phyloP scores from a whole-genome alignment of 2,797 vertebrate genomes.

The Paramormyrops hopkinsi region DNA sequence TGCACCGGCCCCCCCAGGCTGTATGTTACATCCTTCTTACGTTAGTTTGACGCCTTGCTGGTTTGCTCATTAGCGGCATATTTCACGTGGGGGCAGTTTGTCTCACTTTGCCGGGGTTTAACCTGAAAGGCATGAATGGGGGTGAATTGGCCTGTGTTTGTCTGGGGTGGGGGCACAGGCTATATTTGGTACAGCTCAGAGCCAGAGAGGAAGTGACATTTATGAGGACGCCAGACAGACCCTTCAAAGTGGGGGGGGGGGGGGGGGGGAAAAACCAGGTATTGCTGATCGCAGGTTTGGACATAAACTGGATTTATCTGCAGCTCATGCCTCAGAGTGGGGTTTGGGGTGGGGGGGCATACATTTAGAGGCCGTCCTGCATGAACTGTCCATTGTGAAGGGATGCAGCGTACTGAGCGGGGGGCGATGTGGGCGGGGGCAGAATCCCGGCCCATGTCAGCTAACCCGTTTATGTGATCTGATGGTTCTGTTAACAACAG shows the following conservation, averaged over 20 bases:
- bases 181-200: neutral
- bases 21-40: neutral
- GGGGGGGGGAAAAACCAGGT: neutral
- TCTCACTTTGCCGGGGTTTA: neutral
- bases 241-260: neutral
- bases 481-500: neutral
- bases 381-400: neutral
- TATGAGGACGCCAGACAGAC: neutral
- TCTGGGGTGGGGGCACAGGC: neutral
- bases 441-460: neutral
- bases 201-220: neutral
- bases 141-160: neutral
- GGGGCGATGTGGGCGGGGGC: neutral
- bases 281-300: neutral
- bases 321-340: neutral
- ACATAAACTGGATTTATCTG: neutral
- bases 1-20: neutral
- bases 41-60: neutral
- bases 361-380: neutral
- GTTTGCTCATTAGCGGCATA: neutral
- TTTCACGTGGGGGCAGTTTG: neutral
- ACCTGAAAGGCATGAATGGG: neutral
- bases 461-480: neutral
- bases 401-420: neutral
- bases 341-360: neutral